Conservation (phyloP, 2,113 vertebrate genomes). For the Conger conger region DNA sequence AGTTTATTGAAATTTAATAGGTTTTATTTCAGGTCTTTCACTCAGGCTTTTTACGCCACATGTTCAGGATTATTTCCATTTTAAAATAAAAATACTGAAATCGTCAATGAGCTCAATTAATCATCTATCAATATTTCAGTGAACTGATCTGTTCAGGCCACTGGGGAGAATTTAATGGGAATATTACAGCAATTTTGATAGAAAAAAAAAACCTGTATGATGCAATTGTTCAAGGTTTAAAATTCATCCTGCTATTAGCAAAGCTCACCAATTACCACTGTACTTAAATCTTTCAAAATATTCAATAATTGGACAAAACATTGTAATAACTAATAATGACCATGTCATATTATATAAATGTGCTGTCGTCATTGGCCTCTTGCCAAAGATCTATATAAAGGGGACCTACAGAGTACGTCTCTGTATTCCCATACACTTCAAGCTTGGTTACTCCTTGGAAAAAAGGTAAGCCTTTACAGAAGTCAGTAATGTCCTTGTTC, state of each 20-base stretch:
- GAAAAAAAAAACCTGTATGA: neutral
- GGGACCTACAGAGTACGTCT: neutral
- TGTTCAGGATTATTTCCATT: neutral
- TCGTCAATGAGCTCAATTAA: too few relatives aligned
- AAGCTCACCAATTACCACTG: slow-evolving; percentile 2
- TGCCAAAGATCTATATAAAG: slow-evolving; percentile 43
- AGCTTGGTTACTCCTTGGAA: neutral
- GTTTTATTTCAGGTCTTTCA: too few relatives aligned
- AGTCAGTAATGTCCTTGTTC: neutral
- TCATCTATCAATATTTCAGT: neutral
- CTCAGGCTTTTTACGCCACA: too few relatives aligned
- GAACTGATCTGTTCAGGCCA: too few relatives aligned
- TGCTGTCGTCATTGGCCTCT: neutral
- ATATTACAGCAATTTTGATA: neutral
- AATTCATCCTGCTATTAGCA: slow-evolving; percentile 3
- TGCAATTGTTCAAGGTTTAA: neutral
- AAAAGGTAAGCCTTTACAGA: slow-evolving; percentile 1
- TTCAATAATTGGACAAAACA: neutral
- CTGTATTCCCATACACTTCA: neutral
- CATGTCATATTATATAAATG: neutral
- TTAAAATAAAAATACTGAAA: too few relatives aligned
- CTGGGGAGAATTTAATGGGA: too few relatives aligned
- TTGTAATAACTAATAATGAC: neutral
- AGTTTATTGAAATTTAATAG: too few relatives aligned
- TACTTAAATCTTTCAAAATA: slow-evolving; percentile 33